Conservation (phyloP, 1,140 invertebrate species). For the Cydia strobilella region DNA sequence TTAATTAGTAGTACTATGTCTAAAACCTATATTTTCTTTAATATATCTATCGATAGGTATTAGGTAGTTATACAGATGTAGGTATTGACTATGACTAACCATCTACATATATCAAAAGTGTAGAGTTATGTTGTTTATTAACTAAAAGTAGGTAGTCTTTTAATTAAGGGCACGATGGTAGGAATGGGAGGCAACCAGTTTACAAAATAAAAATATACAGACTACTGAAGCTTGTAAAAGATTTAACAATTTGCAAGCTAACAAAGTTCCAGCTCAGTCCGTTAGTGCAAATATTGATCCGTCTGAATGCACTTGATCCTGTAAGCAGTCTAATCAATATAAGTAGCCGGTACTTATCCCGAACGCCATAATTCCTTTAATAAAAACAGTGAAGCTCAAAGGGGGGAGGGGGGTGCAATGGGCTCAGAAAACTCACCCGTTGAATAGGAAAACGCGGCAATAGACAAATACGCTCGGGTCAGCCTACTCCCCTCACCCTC, state of each 20-base stretch:
- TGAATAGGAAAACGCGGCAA: constrained; percentile 77
- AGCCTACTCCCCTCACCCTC: constrained; percentile 51
- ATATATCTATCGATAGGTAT: too few relatives aligned
- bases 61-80: too few relatives aligned
- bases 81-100: neutral
- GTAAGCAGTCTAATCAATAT: constrained; percentile 67
- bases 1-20: neutral
- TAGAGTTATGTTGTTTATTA: neutral
- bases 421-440: constrained; percentile 77
- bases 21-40: too few relatives aligned
- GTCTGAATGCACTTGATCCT: constrained; percentile 28
- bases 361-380: constrained; percentile 75
- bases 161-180: neutral
- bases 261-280: constrained; percentile 13
- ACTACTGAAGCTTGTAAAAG: constrained; percentile 2
- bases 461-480: constrained; percentile 72
- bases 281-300: constrained; percentile 28
- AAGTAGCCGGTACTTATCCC: constrained; percentile 71
- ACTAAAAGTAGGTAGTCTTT: neutral
- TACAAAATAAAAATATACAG: neutral
- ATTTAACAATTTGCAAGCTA: constrained; percentile 1
- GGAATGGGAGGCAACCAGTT: neutral
- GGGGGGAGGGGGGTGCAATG: constrained; percentile 65
- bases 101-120: neutral
- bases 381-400: constrained; percentile 73